Evolutionary conservation across 2,113 vertebrate genomes (phyloP).

Genomic region (Equus quagga): DNA sequence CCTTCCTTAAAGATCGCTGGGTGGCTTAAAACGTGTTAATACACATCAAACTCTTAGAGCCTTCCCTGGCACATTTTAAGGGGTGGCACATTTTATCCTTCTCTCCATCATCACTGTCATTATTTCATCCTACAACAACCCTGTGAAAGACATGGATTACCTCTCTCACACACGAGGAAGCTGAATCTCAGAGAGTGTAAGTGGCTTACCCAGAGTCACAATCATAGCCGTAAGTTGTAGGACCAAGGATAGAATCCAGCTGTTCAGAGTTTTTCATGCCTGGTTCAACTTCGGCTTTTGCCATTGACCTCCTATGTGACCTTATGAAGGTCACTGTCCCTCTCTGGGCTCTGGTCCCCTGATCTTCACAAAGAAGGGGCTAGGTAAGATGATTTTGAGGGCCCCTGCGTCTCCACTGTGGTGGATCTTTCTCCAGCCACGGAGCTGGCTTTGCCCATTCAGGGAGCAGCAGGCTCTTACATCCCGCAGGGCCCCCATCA

Average conservation of each 20-base stretch:
- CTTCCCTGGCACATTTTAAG: background rate
- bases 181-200: background rate
- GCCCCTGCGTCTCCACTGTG: background rate
- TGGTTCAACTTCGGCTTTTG: background rate
- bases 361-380: background rate
- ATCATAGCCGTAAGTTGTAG: background rate
- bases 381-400: background rate
- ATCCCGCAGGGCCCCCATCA: fast-evolving
- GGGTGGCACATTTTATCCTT: fast-evolving
- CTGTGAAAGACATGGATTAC: background rate
- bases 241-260: background rate
- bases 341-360: background rate
- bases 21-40: background rate
- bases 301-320: background rate
- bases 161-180: background rate
- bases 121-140: background rate
- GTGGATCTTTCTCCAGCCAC: background rate
- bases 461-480: background rate
- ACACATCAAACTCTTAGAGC: background rate
- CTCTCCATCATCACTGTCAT: fast-evolving
- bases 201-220: background rate
- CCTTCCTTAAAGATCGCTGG: background rate
- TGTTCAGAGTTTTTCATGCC: background rate
- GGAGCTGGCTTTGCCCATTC: background rate
- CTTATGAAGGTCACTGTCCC: background rate